A percentile compares a stretch with the other conserved stretches of the same genome.
Conservation (phyloP, 2,888 invertebrate genomes). For the Lycaena phlaeas region DNA sequence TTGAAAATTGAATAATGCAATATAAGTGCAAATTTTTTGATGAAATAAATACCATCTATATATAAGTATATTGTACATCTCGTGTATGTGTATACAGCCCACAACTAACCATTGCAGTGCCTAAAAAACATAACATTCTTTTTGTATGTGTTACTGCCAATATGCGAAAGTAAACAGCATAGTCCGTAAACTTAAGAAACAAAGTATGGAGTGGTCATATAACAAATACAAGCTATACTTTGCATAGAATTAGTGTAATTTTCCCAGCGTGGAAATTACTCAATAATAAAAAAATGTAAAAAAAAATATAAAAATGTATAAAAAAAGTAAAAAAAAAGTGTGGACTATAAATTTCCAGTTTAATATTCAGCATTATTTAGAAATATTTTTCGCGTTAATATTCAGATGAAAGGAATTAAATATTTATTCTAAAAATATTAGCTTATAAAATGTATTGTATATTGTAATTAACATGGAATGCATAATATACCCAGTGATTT, state of each 20-base stretch:
- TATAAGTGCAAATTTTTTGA: no score
- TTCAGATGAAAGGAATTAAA: conserved; percentile 39
- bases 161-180: conserved; percentile 69
- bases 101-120: no score
- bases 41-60: no score
- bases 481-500: conserved; percentile 31
- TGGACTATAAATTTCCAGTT: conserved; percentile 69
- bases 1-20: no score
- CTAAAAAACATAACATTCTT: no score
- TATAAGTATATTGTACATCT: no score
- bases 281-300: conserved; percentile 41
- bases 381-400: conserved; percentile 64
- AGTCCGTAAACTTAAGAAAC: conserved; percentile 68
- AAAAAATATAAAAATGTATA: conserved; percentile 37
- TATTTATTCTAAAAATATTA: conserved; percentile 56
- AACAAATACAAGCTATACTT: conserved; percentile 89
- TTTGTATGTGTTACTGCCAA: conserved; percentile 47
- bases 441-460: conserved; percentile 58
- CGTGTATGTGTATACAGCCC: no score
- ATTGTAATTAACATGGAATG: conserved; percentile 35
- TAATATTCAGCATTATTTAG: conserved; percentile 73
- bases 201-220: conserved; percentile 72
- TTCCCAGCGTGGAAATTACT: conserved; percentile 80
- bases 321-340: conserved; percentile 52
- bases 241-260: conserved; percentile 93